phyloP scores from a whole-genome alignment of 1,140 invertebrate genomes.

The Calephelis virginiensis region DNA sequence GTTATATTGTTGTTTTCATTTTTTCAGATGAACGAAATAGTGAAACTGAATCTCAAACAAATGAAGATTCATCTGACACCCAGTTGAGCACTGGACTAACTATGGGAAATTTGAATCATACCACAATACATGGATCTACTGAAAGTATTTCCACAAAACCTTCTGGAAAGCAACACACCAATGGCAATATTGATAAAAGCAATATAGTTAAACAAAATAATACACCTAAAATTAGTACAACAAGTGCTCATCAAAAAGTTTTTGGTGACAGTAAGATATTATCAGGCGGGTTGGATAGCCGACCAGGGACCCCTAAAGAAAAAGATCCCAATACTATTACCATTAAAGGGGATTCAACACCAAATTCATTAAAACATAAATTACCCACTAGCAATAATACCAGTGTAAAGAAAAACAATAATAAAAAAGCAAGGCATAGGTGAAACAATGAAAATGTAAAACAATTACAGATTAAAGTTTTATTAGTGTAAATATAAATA shows the following conservation, averaged over 20 bases:
- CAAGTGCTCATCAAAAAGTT: constrained; percentile 79
- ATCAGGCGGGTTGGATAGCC: constrained; percentile 62
- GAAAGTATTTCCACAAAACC: constrained; percentile 81
- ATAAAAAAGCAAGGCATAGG: constrained; percentile 85
- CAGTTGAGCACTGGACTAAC: constrained; percentile 79
- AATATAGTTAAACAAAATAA: constrained; percentile 61
- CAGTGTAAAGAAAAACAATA: constrained; percentile 83
- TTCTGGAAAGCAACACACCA: constrained; percentile 83
- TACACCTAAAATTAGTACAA: constrained; percentile 75
- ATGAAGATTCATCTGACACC: constrained; percentile 86
- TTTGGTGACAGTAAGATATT: constrained; percentile 72
- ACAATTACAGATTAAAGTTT: constrained; percentile 7
- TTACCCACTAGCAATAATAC: constrained; percentile 71
- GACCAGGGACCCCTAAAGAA: constrained; percentile 75
- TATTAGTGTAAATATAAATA: constrained; percentile 14
- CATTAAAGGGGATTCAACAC: constrained; percentile 70
- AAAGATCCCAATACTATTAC: constrained; percentile 73
- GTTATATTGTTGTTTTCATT: background rate
- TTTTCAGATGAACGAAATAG: constrained; percentile 88
- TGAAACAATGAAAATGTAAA: constrained; percentile 57
- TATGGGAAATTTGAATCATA: constrained; percentile 80
- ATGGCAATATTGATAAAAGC: constrained; percentile 75
- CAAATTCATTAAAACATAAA: constrained; percentile 80
- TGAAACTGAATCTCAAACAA: constrained; percentile 93
- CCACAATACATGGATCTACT: constrained; percentile 81